These are phyloP conservation scores for Oreocharis arfaki DNA, from an alignment of 2,113 vertebrate species.

Conservation along the genomic window DNA sequence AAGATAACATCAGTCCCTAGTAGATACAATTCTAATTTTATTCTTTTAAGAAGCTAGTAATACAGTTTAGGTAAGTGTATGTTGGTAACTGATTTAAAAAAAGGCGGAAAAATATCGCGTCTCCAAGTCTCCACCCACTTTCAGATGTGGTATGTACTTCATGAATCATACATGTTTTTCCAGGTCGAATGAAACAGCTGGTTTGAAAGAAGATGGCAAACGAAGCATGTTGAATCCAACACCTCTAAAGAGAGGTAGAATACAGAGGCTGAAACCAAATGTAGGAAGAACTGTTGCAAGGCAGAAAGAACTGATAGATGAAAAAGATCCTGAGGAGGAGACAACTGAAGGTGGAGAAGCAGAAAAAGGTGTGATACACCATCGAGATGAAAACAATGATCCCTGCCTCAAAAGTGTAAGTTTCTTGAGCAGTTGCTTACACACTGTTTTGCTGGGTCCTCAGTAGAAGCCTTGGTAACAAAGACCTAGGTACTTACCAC, in stretches of 20 bases:
- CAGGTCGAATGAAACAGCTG: slow-evolving; percentile 34
- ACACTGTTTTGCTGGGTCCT: background rate
- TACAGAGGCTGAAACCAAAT: slow-evolving; percentile 68
- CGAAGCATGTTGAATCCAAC: slow-evolving; percentile 3
- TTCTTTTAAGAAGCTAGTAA: background rate
- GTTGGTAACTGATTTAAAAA: background rate
- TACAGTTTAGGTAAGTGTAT: background rate
- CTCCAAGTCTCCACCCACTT: background rate
- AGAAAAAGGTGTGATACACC: background rate
- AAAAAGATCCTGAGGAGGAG: background rate
- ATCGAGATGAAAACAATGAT: background rate
- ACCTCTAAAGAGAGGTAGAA: slow-evolving; percentile 31
- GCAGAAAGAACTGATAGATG: background rate
- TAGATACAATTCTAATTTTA: background rate
- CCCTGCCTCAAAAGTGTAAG: slow-evolving; percentile 46
- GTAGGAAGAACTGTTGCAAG: slow-evolving; percentile 30
- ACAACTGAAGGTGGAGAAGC: background rate
- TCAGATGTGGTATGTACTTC: background rate
- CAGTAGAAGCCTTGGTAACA: background rate
- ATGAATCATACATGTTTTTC: background rate
- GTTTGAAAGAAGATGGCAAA: slow-evolving; percentile 13
- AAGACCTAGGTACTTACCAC: background rate
- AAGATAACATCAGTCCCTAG: background rate
- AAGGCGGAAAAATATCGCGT: fast-evolving
- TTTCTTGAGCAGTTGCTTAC: background rate